Evolutionary conservation across 1,140 invertebrate genomes (phyloP).

Genomic region (Drosophila navojoa): DNA sequence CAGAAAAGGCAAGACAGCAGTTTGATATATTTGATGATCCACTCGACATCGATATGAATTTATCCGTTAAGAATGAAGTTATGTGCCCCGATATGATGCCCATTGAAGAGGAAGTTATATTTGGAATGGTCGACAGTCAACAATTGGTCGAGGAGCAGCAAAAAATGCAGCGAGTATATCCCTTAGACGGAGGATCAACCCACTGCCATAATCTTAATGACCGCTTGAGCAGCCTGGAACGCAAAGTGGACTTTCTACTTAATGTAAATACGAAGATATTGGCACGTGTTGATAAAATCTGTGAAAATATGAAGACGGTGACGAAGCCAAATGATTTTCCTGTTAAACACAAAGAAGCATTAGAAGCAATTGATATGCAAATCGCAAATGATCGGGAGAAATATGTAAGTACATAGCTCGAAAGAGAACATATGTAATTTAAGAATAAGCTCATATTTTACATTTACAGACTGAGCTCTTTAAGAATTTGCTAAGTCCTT

Average conservation of each 20-base stretch:
- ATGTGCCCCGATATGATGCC: constrained; percentile 22
- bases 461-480: constrained; percentile 24
- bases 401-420: constrained; percentile 31
- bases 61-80: constrained; percentile 24
- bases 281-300: constrained; percentile 39
- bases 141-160: constrained; percentile 28
- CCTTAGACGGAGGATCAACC: neutral
- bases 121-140: constrained; percentile 31
- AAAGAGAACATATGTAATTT: neutral
- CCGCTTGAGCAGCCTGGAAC: constrained; percentile 34
- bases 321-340: constrained; percentile 31
- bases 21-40: constrained; percentile 31
- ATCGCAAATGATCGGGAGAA: constrained; percentile 28
- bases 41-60: constrained; percentile 15
- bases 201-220: constrained; percentile 27
- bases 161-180: constrained; percentile 11
- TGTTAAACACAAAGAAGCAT: constrained; percentile 19
- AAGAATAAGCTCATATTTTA: neutral
- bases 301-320: constrained; percentile 23
- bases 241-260: constrained; percentile 41
- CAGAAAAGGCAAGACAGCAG: neutral
- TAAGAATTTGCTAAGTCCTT: constrained; percentile 18
- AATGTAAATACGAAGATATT: constrained; percentile 40
- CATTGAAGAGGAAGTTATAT: constrained; percentile 2
- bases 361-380: constrained; percentile 29